Evolutionary conservation across 2,888 invertebrate genomes (phyloP).

Genomic region (Spialia ferax): DNA sequence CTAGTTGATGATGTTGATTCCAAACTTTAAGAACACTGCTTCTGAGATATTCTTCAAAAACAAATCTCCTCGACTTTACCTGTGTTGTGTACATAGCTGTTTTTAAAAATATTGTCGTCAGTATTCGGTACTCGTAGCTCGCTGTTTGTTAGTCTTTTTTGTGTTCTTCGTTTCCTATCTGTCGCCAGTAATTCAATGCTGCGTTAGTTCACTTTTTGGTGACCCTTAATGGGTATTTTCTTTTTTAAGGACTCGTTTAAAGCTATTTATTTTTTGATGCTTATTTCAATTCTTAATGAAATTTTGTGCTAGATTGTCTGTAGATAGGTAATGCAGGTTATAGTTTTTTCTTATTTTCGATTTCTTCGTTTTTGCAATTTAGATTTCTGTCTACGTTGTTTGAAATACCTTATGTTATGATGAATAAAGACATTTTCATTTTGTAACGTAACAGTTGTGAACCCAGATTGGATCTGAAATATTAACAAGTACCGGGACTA

Average conservation of each 20-base stretch:
- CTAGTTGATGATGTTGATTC: conserved; percentile 49
- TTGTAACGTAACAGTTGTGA: too few relatives aligned
- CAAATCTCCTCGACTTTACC: conserved; percentile 56
- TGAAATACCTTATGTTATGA: too few relatives aligned
- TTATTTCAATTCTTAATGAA: background rate
- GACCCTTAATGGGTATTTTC: background rate
- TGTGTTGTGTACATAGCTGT: conserved; percentile 67
- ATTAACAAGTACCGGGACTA: too few relatives aligned
- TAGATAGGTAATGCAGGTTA: too few relatives aligned
- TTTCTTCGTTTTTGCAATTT: too few relatives aligned
- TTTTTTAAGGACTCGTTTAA: background rate
- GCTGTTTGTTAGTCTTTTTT: conserved; percentile 54
- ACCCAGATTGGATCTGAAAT: too few relatives aligned
- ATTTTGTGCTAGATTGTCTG: background rate
- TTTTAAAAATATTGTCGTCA: conserved; percentile 55
- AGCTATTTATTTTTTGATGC: background rate
- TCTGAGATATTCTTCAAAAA: conserved; percentile 49
- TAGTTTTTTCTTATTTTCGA: too few relatives aligned
- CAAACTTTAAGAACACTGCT: background rate
- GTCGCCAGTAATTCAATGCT: conserved; percentile 49
- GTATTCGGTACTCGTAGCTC: conserved; percentile 45
- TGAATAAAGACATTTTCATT: too few relatives aligned
- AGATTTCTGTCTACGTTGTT: too few relatives aligned
- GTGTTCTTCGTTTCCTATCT: conserved; percentile 53
- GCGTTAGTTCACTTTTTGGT: background rate